Conservation (phyloP, 2,113 vertebrate species). For the Colossoma macropomum region DNA sequence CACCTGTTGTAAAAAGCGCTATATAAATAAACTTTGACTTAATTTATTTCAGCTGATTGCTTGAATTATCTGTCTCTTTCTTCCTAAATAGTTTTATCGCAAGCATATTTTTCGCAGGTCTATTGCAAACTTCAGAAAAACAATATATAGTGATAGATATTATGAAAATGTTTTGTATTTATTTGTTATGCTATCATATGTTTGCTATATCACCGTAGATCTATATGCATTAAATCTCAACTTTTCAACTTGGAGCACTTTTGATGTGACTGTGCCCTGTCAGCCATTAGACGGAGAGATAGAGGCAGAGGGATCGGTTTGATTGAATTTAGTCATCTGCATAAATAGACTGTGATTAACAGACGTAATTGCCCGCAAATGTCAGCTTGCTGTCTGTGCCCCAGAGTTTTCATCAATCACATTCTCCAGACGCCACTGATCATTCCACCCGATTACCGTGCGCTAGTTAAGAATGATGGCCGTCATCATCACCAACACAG, state of each 20-base stretch:
- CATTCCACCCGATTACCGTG: slow-evolving; percentile 38
- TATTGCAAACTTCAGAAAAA: too few species aligned
- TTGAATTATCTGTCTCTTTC: too few species aligned
- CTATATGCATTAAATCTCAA: not conserved
- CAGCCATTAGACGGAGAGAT: slow-evolving; percentile 14
- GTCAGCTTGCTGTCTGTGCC: slow-evolving; percentile 40
- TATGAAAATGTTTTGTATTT: too few species aligned
- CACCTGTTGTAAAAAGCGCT: too few species aligned
- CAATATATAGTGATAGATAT: too few species aligned
- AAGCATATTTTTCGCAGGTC: too few species aligned
- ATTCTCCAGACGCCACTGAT: slow-evolving; percentile 3
- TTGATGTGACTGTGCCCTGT: slow-evolving; percentile 22
- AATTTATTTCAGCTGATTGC: too few species aligned
- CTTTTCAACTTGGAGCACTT: slow-evolving; percentile 17
- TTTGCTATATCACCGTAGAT: not conserved
- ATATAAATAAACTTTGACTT: too few species aligned
- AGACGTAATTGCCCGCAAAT: slow-evolving; percentile 48
- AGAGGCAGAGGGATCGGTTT: slow-evolving; percentile 2
- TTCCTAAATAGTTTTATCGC: too few species aligned
- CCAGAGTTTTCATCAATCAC: slow-evolving; percentile 45
- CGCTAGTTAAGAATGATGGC: slow-evolving; percentile 36
- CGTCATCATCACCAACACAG: not conserved
- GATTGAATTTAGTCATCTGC: slow-evolving; percentile 55
- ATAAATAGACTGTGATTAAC: slow-evolving; percentile 57
- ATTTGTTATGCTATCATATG: too few species aligned